A percentile compares a stretch with the other conserved stretches of the same genome.
These are phyloP conservation scores for Dolichoris vasculosae DNA, from an alignment of 1,140 invertebrate genomes.

Conservation along the genomic window DNA sequence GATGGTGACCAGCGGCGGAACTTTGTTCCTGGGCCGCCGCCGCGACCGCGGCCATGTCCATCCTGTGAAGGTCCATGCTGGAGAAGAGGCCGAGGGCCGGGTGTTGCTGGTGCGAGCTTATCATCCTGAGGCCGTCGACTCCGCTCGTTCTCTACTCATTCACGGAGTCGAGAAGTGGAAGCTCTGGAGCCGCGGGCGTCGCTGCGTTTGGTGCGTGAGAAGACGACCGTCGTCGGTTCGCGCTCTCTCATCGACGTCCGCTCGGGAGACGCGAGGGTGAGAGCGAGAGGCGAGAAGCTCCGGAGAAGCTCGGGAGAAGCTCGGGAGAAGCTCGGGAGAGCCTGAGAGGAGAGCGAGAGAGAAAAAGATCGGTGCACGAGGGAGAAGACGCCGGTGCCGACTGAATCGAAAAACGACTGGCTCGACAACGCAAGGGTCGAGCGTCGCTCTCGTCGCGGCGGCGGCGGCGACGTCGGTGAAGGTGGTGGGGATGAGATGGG, in stretches of 20 bases:
- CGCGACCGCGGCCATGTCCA: slow-evolving; percentile 61
- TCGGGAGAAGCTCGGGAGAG: not conserved
- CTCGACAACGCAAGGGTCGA: slow-evolving; percentile 56
- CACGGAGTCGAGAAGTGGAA: not conserved
- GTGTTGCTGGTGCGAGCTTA: slow-evolving; percentile 60
- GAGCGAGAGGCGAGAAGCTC: no score
- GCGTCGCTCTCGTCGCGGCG: slow-evolving; percentile 43
- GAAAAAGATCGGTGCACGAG: slow-evolving; percentile 4
- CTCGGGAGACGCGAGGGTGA: not conserved
- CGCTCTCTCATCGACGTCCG: not conserved
- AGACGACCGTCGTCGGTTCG: not conserved
- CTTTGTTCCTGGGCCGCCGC: slow-evolving; percentile 69
- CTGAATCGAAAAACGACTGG: slow-evolving; percentile 41
- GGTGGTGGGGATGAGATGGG: slow-evolving; percentile 41
- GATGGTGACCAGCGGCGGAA: not conserved
- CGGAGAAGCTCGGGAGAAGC: not conserved
- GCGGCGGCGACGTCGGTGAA: not conserved
- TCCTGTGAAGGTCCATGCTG: slow-evolving; percentile 63
- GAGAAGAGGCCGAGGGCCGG: slow-evolving; percentile 59
- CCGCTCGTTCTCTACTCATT: not conserved
- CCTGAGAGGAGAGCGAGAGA: not conserved
- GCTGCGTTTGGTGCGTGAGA: not conserved
- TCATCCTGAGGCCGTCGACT: slow-evolving; percentile 52
- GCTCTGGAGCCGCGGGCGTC: no score
- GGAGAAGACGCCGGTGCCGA: slow-evolving; percentile 21